Percentiles rank a stretch among this genome's conserved stretches.
Conservation (phyloP, 2,113 vertebrate genomes). For the Actenoides hombroni region DNA sequence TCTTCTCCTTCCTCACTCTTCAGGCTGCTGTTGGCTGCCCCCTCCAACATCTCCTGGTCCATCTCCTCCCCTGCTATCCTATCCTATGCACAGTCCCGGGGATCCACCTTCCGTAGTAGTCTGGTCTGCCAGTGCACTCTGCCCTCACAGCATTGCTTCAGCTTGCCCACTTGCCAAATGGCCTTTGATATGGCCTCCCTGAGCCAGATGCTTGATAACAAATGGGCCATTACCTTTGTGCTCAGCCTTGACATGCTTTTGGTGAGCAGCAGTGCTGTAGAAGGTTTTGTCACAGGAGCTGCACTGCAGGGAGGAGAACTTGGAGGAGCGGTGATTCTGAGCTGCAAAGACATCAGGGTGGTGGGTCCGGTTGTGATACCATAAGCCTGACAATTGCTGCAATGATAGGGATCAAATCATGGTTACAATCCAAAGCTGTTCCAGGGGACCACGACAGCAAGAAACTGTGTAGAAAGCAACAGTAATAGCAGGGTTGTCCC, state of each 20-base stretch:
- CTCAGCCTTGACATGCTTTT: conserved; percentile 79
- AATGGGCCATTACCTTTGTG: conserved; percentile 71
- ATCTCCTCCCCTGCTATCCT: not conserved
- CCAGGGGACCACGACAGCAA: not conserved
- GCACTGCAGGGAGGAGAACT: conserved; percentile 82
- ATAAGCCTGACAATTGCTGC: conserved; percentile 91
- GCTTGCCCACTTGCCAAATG: not conserved
- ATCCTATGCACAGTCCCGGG: not conserved
- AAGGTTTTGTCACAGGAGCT: conserved; percentile 86
- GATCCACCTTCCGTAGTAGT: fast-evolving
- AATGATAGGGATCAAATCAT: not conserved
- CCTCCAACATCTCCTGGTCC: not conserved
- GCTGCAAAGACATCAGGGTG: conserved; percentile 84
- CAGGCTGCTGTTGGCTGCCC: not conserved
- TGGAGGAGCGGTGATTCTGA: conserved; percentile 81
- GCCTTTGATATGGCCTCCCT: not conserved
- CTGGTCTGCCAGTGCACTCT: not conserved
- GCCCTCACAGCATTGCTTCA: not conserved
- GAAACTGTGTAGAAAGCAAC: not conserved
- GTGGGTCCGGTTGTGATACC: conserved; percentile 91
- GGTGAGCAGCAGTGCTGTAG: conserved; percentile 74
- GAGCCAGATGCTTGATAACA: no score
- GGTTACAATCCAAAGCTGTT: not conserved
- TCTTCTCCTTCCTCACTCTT: not conserved
- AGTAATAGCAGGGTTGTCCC: not conserved